Conservation (phyloP, 1,140 invertebrate genomes). For the Arion vulgaris region DNA sequence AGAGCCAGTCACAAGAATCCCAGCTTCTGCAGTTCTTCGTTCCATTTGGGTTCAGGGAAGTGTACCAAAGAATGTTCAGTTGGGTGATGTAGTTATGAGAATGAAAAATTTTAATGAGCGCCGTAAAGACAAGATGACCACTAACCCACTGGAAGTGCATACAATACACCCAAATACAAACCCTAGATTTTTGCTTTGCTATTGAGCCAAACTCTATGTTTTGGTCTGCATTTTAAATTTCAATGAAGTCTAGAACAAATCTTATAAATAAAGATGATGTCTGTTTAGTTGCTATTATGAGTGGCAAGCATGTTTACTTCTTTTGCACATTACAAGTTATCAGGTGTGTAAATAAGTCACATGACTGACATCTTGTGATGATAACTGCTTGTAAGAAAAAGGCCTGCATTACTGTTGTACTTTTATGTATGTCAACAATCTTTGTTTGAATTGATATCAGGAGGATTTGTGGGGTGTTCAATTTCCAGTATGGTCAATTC, state of each 20-base stretch:
- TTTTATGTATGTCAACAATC: too few species aligned
- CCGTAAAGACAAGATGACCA: neutral
- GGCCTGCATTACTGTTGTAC: too few species aligned
- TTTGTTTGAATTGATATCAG: too few species aligned
- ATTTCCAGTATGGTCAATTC: too few species aligned
- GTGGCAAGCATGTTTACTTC: too few species aligned
- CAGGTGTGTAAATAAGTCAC: too few species aligned
- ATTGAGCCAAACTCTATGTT: neutral
- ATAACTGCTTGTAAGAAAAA: too few species aligned
- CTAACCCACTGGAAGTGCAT: neutral
- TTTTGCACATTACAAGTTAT: too few species aligned
- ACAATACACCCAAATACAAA: slow-evolving; percentile 15
- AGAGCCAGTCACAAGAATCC: neutral
- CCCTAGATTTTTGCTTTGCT: neutral
- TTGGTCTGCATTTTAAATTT: neutral
- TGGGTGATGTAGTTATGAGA: neutral
- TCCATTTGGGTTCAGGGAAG: neutral
- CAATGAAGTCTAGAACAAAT: neutral
- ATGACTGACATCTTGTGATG: too few species aligned
- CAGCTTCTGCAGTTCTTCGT: slow-evolving; percentile 9
- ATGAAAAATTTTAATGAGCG: neutral
- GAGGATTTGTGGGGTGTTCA: too few species aligned
- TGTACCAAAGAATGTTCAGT: neutral
- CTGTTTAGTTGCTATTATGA: neutral
- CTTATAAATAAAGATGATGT: neutral